Conservation (phyloP, 2,888 invertebrate genomes). For the Charanyca ferruginea region DNA sequence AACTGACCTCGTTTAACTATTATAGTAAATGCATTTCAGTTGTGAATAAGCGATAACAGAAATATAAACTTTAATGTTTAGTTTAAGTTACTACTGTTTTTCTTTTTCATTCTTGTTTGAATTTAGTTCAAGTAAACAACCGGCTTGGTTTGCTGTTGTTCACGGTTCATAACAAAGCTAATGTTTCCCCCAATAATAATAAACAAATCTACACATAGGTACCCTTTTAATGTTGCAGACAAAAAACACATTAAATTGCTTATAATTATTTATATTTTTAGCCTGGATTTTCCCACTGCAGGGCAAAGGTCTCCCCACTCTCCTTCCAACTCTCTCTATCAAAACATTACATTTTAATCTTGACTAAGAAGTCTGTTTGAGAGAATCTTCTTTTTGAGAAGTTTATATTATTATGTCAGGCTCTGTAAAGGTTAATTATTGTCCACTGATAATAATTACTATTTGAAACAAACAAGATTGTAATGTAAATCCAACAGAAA, state of each 20-base stretch:
- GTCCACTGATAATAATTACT: conserved; percentile 9
- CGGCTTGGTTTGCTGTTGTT: background rate
- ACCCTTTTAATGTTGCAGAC: too few relatives aligned
- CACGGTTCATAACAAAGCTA: conserved; percentile 14
- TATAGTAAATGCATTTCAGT: conserved; percentile 37
- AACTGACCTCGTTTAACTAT: conserved; percentile 56
- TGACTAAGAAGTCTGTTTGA: too few relatives aligned
- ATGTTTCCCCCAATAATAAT: background rate
- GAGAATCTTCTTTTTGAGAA: background rate
- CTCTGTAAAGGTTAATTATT: background rate
- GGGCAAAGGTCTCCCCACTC: too few relatives aligned
- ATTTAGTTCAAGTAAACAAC: conserved; percentile 9
- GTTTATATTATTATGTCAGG: background rate
- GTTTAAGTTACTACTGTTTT: background rate
- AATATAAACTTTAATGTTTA: conserved; percentile 25
- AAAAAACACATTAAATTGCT: too few relatives aligned
- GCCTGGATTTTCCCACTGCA: too few relatives aligned
- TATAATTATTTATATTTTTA: too few relatives aligned
- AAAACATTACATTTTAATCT: background rate
- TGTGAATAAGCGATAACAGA: conserved; percentile 43
- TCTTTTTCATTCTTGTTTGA: conserved; percentile 19
- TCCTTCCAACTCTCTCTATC: too few relatives aligned
- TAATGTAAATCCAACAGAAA: conserved; percentile 25
- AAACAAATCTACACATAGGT: too few relatives aligned
- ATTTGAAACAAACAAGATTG: conserved; percentile 20